Evolutionary conservation across 2,797 vertebrate genomes (phyloP), one percentile per base, ranked within the genome.

Genomic region (Aphelocoma californica): DNA sequence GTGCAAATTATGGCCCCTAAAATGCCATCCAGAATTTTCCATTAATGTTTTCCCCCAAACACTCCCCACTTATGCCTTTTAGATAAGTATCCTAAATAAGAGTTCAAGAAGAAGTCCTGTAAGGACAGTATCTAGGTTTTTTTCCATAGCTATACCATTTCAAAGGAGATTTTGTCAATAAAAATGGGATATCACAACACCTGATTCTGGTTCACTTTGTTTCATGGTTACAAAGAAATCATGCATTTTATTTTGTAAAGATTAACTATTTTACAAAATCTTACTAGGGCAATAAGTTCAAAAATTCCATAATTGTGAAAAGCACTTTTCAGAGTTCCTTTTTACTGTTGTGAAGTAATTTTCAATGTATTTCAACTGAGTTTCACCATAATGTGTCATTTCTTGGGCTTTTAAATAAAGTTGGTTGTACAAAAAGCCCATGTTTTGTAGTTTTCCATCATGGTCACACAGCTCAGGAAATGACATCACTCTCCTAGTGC

Each of bases 381-480:
- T 88, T 86, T 84, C 61, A 67, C 56, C 10, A 64, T 28, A 79
- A 89, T 25, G 31, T 57, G 32, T 19, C 24, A 16, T 61, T 92
- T 90, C 65, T 86, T 42, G 38, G 31, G 34, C 42, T 82, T 90
- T 80, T 71, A 81, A 83, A 65, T 67, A 73, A 90, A 92, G 34
- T 19, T 83, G 47, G 25, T 74, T 80, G 7, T 57, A 90, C 61
- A 78, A 92, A 93, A 83, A 86, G 40, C 4, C 16, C 14, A 6
- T 10, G 8, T 56, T 86, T 92, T 53, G 54, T 15, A 47, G 40
- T 81, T 81, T 91, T 91, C 89, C 86, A 91, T n/a, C 36, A 66
- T 3, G 7, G 81, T 53, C 71, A 75, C 23, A 58, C 14, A 81
- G 65, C 38, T 95, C 73, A 86, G 91, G 93, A 96, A 96, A 93